Evolutionary conservation across 2,113 vertebrate genomes (phyloP).

Genomic region (Saimiri boliviensis): DNA sequence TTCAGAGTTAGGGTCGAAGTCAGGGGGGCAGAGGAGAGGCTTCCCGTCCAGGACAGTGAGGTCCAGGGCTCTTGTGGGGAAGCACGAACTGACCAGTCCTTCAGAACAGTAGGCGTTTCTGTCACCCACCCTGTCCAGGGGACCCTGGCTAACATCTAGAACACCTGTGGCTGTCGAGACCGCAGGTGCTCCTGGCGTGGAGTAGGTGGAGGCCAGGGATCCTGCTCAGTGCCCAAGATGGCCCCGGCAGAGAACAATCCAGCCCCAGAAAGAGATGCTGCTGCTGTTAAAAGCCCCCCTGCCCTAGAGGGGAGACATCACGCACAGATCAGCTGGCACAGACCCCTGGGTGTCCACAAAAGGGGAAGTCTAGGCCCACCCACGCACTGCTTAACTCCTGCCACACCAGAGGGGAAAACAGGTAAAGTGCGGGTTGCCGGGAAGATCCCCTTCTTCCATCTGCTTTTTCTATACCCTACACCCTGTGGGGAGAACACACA

Average conservation of each 20-base stretch:
- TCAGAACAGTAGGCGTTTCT: background rate
- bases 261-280: background rate
- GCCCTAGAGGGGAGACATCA: background rate
- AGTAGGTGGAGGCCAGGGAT: background rate
- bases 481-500: background rate
- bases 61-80: background rate
- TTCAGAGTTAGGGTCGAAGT: background rate
- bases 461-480: background rate
- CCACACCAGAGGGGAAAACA: background rate
- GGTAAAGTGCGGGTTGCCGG: background rate
- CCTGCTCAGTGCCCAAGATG: background rate
- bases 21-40: background rate
- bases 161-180: background rate
- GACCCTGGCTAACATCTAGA: background rate
- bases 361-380: background rate
- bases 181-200: no score
- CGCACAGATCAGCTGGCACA: background rate
- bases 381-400: background rate
- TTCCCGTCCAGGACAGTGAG: accelerated
- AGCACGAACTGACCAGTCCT: accelerated
- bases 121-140: background rate
- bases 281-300: background rate
- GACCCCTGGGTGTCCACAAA: background rate
- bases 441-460: background rate
- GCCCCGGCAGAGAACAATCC: background rate